Conservation (phyloP, 2,113 vertebrate species). For the Gopherus flavomarginatus region DNA sequence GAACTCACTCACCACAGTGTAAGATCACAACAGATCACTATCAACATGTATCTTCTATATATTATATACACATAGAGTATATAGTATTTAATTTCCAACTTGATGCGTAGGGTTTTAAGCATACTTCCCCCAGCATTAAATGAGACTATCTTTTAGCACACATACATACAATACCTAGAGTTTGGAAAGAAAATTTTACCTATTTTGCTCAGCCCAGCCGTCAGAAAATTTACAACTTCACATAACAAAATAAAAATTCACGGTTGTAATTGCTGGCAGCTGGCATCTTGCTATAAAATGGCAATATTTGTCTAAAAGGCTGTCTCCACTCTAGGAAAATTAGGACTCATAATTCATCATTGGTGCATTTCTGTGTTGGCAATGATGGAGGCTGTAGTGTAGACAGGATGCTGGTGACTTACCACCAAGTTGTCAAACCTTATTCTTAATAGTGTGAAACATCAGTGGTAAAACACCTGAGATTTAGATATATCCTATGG, state of each 20-base stretch:
- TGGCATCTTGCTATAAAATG: neutral
- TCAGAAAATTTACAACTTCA: neutral
- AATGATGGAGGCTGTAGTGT: accelerated
- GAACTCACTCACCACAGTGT: neutral
- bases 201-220: slow-evolving; percentile 24
- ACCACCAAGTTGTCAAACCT: neutral
- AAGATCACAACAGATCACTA: slow-evolving; percentile 14
- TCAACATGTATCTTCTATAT: slow-evolving; percentile 16
- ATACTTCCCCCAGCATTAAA: slow-evolving; percentile 49
- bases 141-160: slow-evolving; percentile 37
- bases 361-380: neutral
- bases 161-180: slow-evolving; percentile 17
- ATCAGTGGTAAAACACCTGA: neutral
- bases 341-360: neutral
- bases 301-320: neutral
- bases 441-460: neutral
- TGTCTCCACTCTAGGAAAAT: neutral
- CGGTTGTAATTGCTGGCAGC: neutral
- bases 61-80: neutral
- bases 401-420: neutral
- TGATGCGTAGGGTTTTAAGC: slow-evolving; percentile 7
- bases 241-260: neutral
- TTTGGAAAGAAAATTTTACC: slow-evolving; percentile 40
- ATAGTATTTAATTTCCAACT: slow-evolving; percentile 14
- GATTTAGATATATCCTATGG: neutral